phyloP scores from a whole-genome alignment of 1,140 invertebrate species.

The Pteromalus puparum region DNA sequence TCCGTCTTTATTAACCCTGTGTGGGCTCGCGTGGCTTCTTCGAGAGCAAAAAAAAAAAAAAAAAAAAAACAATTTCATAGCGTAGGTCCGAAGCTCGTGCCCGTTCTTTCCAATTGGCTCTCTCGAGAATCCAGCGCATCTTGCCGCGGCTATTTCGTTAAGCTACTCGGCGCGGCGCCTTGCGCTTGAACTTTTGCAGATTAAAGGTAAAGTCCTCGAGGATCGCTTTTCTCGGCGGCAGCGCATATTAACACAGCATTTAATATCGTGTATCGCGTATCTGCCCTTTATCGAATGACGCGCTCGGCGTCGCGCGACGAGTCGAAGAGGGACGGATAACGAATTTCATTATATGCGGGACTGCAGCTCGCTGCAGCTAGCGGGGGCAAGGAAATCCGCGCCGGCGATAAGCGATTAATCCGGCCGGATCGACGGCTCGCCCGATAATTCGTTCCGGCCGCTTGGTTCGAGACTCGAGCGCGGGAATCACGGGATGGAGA shows the following conservation, averaged over 20 bases:
- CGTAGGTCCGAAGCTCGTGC: too few relatives aligned
- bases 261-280: slow-evolving; percentile 19
- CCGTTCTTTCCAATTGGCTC: too few relatives aligned
- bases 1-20: slow-evolving; percentile 26
- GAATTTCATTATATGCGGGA: slow-evolving; percentile 39
- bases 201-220: too few relatives aligned
- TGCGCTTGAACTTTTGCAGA: too few relatives aligned
- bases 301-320: not conserved
- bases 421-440: slow-evolving; percentile 33
- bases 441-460: slow-evolving; percentile 49
- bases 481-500: too few relatives aligned
- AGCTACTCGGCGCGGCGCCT: too few relatives aligned
- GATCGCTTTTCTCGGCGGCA: too few relatives aligned
- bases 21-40: too few relatives aligned
- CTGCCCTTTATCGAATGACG: slow-evolving; percentile 25
- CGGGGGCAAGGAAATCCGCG: slow-evolving; percentile 26
- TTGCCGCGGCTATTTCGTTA: too few relatives aligned
- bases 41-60: too few relatives aligned
- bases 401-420: slow-evolving; percentile 46
- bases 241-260: slow-evolving; percentile 38
- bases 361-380: not conserved
- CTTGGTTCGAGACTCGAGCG: slow-evolving; percentile 40
- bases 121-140: too few relatives aligned
- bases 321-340: not conserved
- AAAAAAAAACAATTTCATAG: too few relatives aligned